A percentile compares a stretch with the other conserved stretches of the same genome.
phyloP scores from a whole-genome alignment of 2,888 invertebrate genomes.

The Ellobium chinense region DNA sequence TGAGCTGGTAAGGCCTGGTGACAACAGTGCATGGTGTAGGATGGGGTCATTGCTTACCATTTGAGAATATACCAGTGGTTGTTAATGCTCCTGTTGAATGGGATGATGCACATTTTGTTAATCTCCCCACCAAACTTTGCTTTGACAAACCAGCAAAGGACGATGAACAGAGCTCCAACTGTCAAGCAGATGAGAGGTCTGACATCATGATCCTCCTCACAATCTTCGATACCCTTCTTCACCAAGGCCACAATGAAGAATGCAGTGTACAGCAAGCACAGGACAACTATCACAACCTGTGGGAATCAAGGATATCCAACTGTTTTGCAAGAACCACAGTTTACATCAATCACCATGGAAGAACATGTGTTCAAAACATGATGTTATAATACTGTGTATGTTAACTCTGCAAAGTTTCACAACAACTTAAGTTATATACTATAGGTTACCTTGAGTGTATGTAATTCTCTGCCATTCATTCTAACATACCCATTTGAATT shows the following conservation, averaged over 20 bases:
- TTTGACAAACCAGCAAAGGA: conserved; percentile 50
- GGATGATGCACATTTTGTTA: conserved; percentile 26
- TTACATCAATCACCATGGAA: no score
- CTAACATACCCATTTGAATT: conserved; percentile 13
- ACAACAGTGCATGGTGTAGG: not conserved
- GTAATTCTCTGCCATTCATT: not conserved
- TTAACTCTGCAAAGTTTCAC: no score
- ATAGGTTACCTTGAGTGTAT: no score
- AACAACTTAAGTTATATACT: no score
- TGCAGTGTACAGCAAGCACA: conserved; percentile 48
- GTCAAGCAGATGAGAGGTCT: conserved; percentile 60
- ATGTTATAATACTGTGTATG: no score
- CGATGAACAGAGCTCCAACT: conserved; percentile 44
- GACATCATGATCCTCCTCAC: conserved; percentile 49
- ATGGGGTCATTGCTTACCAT: conserved; percentile 53
- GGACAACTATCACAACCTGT: conserved; percentile 50
- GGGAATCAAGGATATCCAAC: no score
- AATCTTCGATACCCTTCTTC: conserved; percentile 45
- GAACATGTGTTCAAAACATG: no score
- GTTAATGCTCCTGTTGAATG: conserved; percentile 31
- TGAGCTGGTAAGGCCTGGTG: no score
- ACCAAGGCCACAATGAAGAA: conserved; percentile 62
- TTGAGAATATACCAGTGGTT: conserved; percentile 48
- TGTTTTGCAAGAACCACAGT: no score
- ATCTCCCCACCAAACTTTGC: conserved; percentile 52